Percentiles rank a stretch among this genome's conserved stretches.
phyloP scores from a whole-genome alignment of 1,140 invertebrate species.

The Drosophila novamexicana region DNA sequence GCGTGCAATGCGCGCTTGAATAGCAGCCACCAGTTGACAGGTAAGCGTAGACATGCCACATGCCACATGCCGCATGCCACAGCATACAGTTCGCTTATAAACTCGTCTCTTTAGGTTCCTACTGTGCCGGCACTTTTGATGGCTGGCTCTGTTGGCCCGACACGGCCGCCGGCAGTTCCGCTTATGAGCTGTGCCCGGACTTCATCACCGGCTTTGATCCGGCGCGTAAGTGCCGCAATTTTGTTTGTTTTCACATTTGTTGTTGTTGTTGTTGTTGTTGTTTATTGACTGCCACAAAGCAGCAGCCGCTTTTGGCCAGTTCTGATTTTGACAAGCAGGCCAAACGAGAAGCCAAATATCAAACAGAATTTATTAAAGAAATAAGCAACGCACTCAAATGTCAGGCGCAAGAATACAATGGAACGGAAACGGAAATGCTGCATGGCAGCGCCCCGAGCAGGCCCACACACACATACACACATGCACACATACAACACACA shows the following conservation, averaged over 20 bases:
- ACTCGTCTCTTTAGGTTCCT: slow-evolving; percentile 84
- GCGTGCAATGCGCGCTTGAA: slow-evolving; percentile 58
- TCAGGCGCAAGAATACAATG: slow-evolving; percentile 25
- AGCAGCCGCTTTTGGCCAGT: slow-evolving; percentile 16
- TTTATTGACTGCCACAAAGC: slow-evolving; percentile 53
- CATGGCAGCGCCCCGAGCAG: slow-evolving; percentile 2
- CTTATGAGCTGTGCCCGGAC: slow-evolving; percentile 89
- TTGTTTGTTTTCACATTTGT: not conserved
- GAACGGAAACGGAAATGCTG: slow-evolving; percentile 46
- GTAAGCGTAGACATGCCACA: not conserved
- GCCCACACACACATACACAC: slow-evolving; percentile 15
- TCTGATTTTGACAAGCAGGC: slow-evolving; percentile 36
- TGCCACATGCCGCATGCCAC: not conserved
- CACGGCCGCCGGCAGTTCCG: slow-evolving; percentile 90
- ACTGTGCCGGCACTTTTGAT: slow-evolving; percentile 92
- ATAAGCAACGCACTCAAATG: slow-evolving; percentile 33
- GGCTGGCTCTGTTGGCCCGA: slow-evolving; percentile 95
- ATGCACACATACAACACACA: not conserved
- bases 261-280: slow-evolving; percentile 25
- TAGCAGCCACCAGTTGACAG: slow-evolving; percentile 28
- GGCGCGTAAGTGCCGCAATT: slow-evolving; percentile 84
- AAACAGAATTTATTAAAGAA: slow-evolving; percentile 16
- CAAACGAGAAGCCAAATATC: not conserved
- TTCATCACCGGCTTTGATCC: slow-evolving; percentile 92
- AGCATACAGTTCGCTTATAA: slow-evolving; percentile 18